These are phyloP conservation scores for Anolis apletophallus DNA, from an alignment of 2,797 vertebrate species.

Conservation along the genomic window DNA sequence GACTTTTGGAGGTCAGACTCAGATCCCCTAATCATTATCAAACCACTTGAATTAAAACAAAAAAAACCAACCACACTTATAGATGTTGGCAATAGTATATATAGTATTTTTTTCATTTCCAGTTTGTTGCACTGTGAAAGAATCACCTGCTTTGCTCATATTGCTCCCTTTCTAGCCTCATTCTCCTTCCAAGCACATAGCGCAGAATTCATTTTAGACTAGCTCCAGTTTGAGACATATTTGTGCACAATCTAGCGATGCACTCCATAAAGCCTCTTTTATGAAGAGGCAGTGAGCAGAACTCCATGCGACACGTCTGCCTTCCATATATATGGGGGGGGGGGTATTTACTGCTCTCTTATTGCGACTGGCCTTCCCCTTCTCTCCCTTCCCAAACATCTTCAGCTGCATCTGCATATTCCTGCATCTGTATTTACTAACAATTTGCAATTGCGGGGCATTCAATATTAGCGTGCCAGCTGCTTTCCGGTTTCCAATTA, in stretches of 20 bases:
- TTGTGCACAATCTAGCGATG: slow-evolving; percentile 23
- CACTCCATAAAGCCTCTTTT: background rate
- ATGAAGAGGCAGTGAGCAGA: background rate
- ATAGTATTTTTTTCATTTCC: background rate
- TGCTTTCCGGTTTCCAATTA: slow-evolving; percentile 71
- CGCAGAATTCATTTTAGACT: background rate
- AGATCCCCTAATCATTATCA: background rate
- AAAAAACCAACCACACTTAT: background rate
- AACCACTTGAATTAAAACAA: background rate
- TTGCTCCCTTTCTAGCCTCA: background rate
- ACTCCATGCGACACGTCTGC: background rate
- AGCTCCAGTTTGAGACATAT: background rate
- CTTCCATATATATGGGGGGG: slow-evolving; percentile 8
- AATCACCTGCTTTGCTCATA: background rate
- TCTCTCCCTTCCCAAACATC: background rate
- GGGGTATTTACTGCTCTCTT: slow-evolving; percentile 7
- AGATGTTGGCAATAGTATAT: background rate
- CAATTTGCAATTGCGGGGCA: slow-evolving; percentile 57
- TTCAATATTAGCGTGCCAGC: slow-evolving; percentile 66
- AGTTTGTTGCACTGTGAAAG: background rate
- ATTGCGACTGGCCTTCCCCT: slow-evolving; percentile 31
- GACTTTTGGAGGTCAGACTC: no score
- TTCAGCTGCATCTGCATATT: slow-evolving; percentile 52
- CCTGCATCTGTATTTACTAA: slow-evolving; percentile 74
- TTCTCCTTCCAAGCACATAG: background rate